Base-by-base conservation (phyloP, 1,140 invertebrate genomes). In the Spodoptera frugiperda region DNA sequence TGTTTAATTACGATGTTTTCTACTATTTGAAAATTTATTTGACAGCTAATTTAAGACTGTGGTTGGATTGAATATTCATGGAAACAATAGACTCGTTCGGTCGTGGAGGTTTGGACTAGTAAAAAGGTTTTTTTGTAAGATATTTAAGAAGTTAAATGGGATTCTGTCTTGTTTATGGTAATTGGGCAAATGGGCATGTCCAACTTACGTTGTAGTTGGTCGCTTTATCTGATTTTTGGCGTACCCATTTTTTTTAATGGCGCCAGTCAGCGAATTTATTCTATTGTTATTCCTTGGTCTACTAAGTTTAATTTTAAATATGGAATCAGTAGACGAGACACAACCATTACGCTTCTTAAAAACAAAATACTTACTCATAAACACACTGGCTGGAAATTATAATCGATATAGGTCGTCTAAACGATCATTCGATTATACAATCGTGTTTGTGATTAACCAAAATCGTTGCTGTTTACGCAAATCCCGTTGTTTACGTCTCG, bases 11-110 rank as follows among this genome's bases (percentile, higher is more conserved):
- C 30, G 30, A 49, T 65, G 72, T 75, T 65, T 63, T 15, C 72
- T 65, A 54, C 57, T 55, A 61, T 75, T 48, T 65, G 25, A 75
- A 39, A 61, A 75, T 75, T 75, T 75, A 75, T 75, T 75, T 75
- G 72, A 75, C 72, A 65, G 59, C 48, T 53, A 63, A 63, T 75
- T 75, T 65, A 61, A 51, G 48, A 75, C 14, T 11, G 59, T 61
- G 57, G 30, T 3, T 3, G 3, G 11, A 15, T 54, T 54, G 57
- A 51, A 63, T 75, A 63, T 75, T 75, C 59, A 65, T 65, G 48
- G 72, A 21, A 67, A 73, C 71, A 73, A 59, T 73, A 46, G 68
- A 57, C 46, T 54, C 53, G 30, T 57, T 54, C 53, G 30, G 51
- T 46, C 30, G 44, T 54, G 68, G 10, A 63, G 15, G 59, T 65